Conservation (phyloP, 2,113 vertebrate species). For the Amphiprion ocellaris region DNA sequence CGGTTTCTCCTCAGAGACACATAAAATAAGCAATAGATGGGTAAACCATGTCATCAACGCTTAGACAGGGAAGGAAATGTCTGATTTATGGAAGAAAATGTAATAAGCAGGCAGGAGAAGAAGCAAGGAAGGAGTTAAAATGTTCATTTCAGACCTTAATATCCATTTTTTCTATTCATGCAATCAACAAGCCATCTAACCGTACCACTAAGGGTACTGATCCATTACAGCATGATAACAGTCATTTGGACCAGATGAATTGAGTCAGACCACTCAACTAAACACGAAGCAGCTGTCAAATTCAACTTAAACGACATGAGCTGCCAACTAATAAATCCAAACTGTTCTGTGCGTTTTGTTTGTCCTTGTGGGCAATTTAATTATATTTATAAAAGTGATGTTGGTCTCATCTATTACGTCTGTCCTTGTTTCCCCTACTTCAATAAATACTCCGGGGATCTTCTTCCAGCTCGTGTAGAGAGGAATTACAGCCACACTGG, state of each 20-base stretch:
- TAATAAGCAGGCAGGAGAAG: slow-evolving; percentile 9
- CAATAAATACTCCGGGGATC: slow-evolving; percentile 58
- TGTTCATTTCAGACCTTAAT: slow-evolving; percentile 58
- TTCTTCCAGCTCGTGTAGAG: slow-evolving; percentile 26
- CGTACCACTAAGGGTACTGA: slow-evolving; percentile 39
- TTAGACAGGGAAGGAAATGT: slow-evolving; percentile 31
- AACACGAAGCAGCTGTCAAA: slow-evolving; percentile 63
- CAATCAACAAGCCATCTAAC: slow-evolving; percentile 50
- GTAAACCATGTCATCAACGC: slow-evolving; percentile 44
- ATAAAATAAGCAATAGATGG: slow-evolving; percentile 54
- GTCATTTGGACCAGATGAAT: slow-evolving; percentile 56
- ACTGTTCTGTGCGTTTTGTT: slow-evolving; percentile 36
- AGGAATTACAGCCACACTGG: slow-evolving; percentile 47
- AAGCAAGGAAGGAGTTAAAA: slow-evolving; percentile 39
- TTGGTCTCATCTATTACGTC: slow-evolving; percentile 44
- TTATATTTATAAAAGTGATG: slow-evolving; percentile 53
- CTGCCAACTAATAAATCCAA: slow-evolving; percentile 49
- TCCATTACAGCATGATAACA: slow-evolving; percentile 59
- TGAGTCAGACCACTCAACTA: slow-evolving; percentile 44
- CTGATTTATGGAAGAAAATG: slow-evolving; percentile 1
- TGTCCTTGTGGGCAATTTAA: slow-evolving; percentile 65
- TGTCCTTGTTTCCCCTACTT: slow-evolving; percentile 62
- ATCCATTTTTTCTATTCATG: slow-evolving; percentile 59
- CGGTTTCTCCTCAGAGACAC: slow-evolving; percentile 50
- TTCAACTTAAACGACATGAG: slow-evolving; percentile 35